Conservation (phyloP, 2,888 invertebrate genomes). For the Marronus borbonicus region DNA sequence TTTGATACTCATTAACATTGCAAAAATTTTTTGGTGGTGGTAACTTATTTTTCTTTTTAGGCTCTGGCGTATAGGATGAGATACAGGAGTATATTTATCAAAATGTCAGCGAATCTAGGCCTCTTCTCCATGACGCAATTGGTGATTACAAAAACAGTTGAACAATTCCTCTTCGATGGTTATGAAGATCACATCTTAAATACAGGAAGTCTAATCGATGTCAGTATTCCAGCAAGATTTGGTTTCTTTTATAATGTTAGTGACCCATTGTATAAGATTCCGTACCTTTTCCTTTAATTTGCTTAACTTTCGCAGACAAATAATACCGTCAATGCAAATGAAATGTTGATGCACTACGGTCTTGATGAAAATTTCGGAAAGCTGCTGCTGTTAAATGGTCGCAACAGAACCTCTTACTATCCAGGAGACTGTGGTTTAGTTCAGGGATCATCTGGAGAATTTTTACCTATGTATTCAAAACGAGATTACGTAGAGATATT, state of each 20-base stretch:
- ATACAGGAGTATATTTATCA: slow-evolving; percentile 73
- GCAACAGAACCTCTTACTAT: slow-evolving; percentile 74
- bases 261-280: slow-evolving; percentile 65
- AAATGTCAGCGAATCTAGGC: slow-evolving; percentile 73
- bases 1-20: too few relatives aligned
- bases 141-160: slow-evolving; percentile 77
- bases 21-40: too few relatives aligned
- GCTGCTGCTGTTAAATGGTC: slow-evolving; percentile 81
- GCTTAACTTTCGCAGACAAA: slow-evolving; percentile 58
- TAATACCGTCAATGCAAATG: slow-evolving; percentile 35
- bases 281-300: slow-evolving; percentile 67
- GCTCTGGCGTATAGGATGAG: slow-evolving; percentile 76
- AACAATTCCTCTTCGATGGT: slow-evolving; percentile 85
- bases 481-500: slow-evolving; percentile 76
- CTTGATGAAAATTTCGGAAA: slow-evolving; percentile 73
- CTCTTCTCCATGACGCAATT: slow-evolving; percentile 75
- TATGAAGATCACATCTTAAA: slow-evolving; percentile 83
- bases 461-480: slow-evolving; percentile 80
- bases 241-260: slow-evolving; percentile 68
- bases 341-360: slow-evolving; percentile 39
- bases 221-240: slow-evolving; percentile 43
- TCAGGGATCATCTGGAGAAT: slow-evolving; percentile 85
- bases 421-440: slow-evolving; percentile 75
- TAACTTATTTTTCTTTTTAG: slow-evolving; percentile 67
- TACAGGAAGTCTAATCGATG: slow-evolving; percentile 71